Percentiles rank a stretch among this genome's conserved stretches.
Evolutionary conservation across 2,888 invertebrate species (phyloP).

Genomic region (Heteropelma amictum): DNA sequence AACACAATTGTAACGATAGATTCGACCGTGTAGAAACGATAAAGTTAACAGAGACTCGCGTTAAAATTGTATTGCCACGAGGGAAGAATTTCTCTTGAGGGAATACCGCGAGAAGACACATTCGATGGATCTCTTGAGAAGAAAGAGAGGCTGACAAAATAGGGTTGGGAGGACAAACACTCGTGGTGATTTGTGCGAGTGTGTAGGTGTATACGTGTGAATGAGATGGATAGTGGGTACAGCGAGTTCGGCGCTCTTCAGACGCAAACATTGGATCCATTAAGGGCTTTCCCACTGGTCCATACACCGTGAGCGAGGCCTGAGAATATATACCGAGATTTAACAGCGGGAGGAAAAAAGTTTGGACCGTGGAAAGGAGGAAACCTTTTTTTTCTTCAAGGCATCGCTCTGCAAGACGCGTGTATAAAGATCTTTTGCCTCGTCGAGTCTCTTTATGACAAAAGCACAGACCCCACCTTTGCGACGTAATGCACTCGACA

Average conservation of each 20-base stretch:
- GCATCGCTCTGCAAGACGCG: background rate
- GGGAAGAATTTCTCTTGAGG: slow-evolving; percentile 25
- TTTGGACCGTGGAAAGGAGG: slow-evolving; percentile 41
- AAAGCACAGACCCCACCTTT: slow-evolving; percentile 2
- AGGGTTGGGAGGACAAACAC: slow-evolving; percentile 33
- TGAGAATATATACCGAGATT: too few relatives aligned
- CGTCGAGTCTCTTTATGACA: slow-evolving; percentile 26
- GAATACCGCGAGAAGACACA: slow-evolving; percentile 24
- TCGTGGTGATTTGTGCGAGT: slow-evolving; percentile 8
- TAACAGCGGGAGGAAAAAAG: slow-evolving; percentile 56
- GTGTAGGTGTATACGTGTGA: slow-evolving; percentile 1
- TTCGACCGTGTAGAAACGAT: slow-evolving; percentile 23
- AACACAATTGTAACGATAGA: too few relatives aligned
- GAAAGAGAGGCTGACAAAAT: slow-evolving; percentile 40
- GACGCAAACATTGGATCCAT: slow-evolving; percentile 70
- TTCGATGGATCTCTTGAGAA: slow-evolving; percentile 23
- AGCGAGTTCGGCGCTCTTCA: slow-evolving; percentile 57
- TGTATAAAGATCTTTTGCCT: slow-evolving; percentile 14
- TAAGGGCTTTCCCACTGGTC: slow-evolving; percentile 57
- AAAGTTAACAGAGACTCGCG: slow-evolving; percentile 8
- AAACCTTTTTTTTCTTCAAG: slow-evolving; percentile 25
- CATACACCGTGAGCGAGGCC: too few relatives aligned
- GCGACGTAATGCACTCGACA: slow-evolving; percentile 1
- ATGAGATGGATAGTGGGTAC: background rate
- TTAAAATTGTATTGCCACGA: background rate